Base-by-base conservation (phyloP, 2,888 invertebrate species). In the Scaptomyza tumidula region DNA sequence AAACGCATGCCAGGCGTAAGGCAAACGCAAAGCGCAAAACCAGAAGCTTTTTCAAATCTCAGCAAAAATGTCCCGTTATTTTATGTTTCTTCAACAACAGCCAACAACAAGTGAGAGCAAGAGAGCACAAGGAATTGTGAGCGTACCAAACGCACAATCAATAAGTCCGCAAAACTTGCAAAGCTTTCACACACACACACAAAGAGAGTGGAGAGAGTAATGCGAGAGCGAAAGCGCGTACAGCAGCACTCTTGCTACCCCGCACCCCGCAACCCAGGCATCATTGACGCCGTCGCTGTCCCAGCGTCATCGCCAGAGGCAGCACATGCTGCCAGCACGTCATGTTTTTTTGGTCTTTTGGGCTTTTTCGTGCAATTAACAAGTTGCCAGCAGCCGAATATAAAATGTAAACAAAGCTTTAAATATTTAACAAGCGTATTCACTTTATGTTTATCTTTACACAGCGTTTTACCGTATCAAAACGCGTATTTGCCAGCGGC, bases 11-110 rank as follows among this genome's bases (percentile, higher is more conserved):
- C 64, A 71, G 65, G 73, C 81, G 65, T 73, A 72, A 75, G 73
- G 66, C 75, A 72, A 82, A 75, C 54, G 77, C 79, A 83, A 83
- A 78, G 76, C 75, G 74, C 81, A 86, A 75, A 75, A 69, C 74
- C 74, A 76, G 71, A 72, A 79, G 78, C 78, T 75, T 74, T 69
- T 16, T 37, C 6, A 64, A 72, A 74, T 78, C 74, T 74, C 73
- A 57, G 63, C 1, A 70, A 75, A 66, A 75, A 66, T 69, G 53
- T 65, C 75, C 83, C 83, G 46, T 71, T 84, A 84, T 84, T 84
- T 67, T 3, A 19, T 13, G 16, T 46, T 41, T 31, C 31, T 50
- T 57, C 33, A 11, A 35, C 3, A 48, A 74, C 37, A 74, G 62
- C 44, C 78, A 81, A 81, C 79, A 81, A 81, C 75, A 78, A 80